Percentiles rank a stretch among this genome's conserved stretches.
Evolutionary conservation across 2,888 invertebrate genomes (phyloP).

Genomic region (Pseudolycoriella hygida): DNA sequence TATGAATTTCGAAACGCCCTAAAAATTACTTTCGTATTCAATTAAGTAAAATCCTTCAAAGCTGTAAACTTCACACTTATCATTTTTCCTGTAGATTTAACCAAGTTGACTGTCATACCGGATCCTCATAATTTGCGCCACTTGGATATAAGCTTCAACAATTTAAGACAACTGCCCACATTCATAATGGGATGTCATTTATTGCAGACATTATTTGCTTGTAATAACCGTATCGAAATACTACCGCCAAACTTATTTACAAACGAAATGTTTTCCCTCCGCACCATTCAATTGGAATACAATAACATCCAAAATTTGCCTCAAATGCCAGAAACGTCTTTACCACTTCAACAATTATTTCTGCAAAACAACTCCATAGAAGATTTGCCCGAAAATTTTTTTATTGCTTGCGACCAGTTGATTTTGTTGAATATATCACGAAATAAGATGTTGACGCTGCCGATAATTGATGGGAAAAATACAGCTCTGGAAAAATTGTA

Average conservation of each 20-base stretch:
- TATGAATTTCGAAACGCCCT: no score
- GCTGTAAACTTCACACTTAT: slow-evolving; percentile 6
- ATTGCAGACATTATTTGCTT: slow-evolving; percentile 52
- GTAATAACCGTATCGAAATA: slow-evolving; percentile 50
- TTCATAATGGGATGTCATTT: slow-evolving; percentile 61
- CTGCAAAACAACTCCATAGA: slow-evolving; percentile 65
- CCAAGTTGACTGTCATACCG: slow-evolving; percentile 47
- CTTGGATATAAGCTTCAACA: slow-evolving; percentile 64
- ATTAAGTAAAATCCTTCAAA: no score
- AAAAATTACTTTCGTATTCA: no score
- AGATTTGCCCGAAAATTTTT: slow-evolving; percentile 57
- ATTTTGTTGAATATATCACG: slow-evolving; percentile 60
- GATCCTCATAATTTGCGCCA: slow-evolving; percentile 54
- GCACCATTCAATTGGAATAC: slow-evolving; percentile 57
- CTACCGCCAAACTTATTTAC: slow-evolving; percentile 57
- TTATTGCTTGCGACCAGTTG: slow-evolving; percentile 44
- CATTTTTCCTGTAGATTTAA: slow-evolving; percentile 45
- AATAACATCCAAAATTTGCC: slow-evolving; percentile 58
- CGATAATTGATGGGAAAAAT: slow-evolving; percentile 40
- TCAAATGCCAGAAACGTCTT: slow-evolving; percentile 41
- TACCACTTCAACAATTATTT: slow-evolving; percentile 51
- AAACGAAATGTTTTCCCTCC: slow-evolving; percentile 53
- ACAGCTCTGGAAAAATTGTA: slow-evolving; percentile 49
- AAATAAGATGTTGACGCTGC: slow-evolving; percentile 53
- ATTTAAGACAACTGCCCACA: slow-evolving; percentile 50